Conservation (phyloP, 2,113 vertebrate species). For the Anguilla rostrata region DNA sequence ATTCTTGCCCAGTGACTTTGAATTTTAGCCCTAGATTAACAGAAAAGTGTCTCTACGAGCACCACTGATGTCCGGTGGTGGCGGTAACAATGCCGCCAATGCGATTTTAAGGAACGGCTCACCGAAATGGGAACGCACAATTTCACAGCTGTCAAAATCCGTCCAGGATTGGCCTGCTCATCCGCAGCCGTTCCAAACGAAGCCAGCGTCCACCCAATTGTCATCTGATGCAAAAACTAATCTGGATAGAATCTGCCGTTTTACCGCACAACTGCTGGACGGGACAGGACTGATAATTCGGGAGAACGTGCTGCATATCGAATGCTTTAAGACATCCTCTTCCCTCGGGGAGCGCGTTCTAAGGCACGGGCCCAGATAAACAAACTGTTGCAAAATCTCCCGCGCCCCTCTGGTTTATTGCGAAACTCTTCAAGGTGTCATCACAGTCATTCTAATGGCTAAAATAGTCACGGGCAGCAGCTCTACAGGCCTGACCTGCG, state of each 20-base stretch:
- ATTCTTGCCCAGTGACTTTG: neutral
- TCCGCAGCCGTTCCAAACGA: neutral
- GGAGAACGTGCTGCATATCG: neutral
- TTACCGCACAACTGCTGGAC: neutral
- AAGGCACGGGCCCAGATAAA: neutral
- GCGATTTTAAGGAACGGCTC: neutral
- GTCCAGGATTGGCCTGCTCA: neutral
- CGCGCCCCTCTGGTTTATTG: neutral
- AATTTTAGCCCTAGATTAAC: neutral
- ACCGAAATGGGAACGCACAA: neutral
- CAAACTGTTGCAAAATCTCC: neutral
- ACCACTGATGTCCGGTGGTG: neutral
- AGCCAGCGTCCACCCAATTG: neutral
- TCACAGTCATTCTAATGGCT: neutral
- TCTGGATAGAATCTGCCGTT: neutral
- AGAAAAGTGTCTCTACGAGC: neutral
- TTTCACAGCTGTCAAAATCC: neutral
- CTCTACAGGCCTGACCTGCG: neutral
- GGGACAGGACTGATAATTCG: neutral
- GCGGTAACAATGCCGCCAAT: neutral
- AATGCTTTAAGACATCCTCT: neutral
- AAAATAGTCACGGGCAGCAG: neutral
- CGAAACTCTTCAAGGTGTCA: neutral
- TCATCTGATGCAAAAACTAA: neutral
- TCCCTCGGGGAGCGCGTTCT: neutral